A percentile compares a stretch with the other conserved stretches of the same genome.
Conservation (phyloP, 2,888 invertebrate species). For the Leucoptera coffeella region DNA sequence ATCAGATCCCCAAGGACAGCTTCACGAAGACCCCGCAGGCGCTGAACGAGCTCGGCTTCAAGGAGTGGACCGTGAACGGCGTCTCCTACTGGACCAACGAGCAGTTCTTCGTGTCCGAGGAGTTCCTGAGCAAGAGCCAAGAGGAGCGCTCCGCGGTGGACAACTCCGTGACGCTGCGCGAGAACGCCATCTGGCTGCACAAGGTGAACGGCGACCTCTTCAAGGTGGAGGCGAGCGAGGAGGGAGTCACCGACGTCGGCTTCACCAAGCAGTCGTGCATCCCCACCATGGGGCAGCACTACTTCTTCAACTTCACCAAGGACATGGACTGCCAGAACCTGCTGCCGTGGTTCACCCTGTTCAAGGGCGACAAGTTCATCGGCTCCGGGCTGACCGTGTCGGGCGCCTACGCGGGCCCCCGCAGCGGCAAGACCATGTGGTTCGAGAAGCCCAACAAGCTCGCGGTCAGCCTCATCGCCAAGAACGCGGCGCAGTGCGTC, state of each 20-base stretch:
- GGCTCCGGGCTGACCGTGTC: constrained; percentile 1
- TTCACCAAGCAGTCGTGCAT: constrained; percentile 23
- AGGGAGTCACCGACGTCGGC: constrained; percentile 7
- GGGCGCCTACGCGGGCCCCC: neutral
- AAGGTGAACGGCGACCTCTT: constrained; percentile 13
- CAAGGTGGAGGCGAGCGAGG: constrained; percentile 8
- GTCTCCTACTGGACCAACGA: constrained; percentile 7
- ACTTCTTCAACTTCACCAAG: constrained; percentile 10
- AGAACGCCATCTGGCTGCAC: constrained; percentile 12
- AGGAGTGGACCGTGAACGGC: constrained; percentile 2
- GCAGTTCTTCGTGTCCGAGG: constrained; percentile 7
- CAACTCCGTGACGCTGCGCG: constrained; percentile 9
- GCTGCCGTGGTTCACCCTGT: constrained; percentile 3
- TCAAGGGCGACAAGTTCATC: neutral
- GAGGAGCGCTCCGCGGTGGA: constrained; percentile 9
- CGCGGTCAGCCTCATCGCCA: no score
- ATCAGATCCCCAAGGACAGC: constrained; percentile 2
- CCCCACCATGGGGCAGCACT: constrained; percentile 9
- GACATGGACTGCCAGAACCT: constrained; percentile 7
- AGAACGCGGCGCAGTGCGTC: constrained; percentile 7
- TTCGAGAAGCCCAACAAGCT: neutral
- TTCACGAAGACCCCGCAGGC: neutral
- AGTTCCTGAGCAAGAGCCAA: constrained; percentile 1
- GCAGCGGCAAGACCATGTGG: neutral
- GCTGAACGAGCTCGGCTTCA: constrained; percentile 1